A percentile compares a stretch with the other conserved stretches of the same genome.
Conservation (phyloP, 2,888 invertebrate genomes). For the Eurytoma californica region DNA sequence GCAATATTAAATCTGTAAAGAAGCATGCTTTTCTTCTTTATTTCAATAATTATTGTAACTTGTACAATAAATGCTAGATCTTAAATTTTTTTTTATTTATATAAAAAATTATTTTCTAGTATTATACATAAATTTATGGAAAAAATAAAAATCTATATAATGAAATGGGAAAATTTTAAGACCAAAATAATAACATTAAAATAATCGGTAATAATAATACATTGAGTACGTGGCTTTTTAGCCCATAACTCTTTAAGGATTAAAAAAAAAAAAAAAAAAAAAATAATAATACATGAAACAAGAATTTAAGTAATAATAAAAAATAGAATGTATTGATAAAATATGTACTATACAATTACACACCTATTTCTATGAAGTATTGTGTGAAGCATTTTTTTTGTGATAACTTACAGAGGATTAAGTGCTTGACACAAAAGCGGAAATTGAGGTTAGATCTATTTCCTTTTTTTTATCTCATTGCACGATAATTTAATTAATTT, state of each 20-base stretch:
- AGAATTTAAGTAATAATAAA: neutral
- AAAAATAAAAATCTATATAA: no score
- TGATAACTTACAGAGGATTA: neutral
- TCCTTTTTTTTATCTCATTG: neutral
- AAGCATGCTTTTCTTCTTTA: constrained; percentile 5
- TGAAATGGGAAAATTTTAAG: no score
- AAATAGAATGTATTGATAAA: neutral
- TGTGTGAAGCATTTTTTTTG: neutral
- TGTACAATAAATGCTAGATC: neutral
- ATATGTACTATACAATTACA: neutral
- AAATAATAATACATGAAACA: neutral
- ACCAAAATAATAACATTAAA: no score
- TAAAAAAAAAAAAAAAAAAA: no score
- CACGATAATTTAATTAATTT: constrained; percentile 5
- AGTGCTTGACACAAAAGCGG: neutral
- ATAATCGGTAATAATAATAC: no score
- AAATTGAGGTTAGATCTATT: constrained; percentile 19
- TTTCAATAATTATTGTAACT: neutral
- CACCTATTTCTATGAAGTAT: constrained; percentile 7
- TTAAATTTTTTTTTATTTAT: neutral
- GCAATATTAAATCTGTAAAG: neutral
- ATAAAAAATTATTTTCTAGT: neutral
- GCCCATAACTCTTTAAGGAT: no score
- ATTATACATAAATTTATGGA: neutral
- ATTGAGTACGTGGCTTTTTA: no score